Percentiles rank a stretch among this genome's conserved stretches.
Evolutionary conservation across 2,797 vertebrate genomes (phyloP).

Genomic region (Capromys pilorides): DNA sequence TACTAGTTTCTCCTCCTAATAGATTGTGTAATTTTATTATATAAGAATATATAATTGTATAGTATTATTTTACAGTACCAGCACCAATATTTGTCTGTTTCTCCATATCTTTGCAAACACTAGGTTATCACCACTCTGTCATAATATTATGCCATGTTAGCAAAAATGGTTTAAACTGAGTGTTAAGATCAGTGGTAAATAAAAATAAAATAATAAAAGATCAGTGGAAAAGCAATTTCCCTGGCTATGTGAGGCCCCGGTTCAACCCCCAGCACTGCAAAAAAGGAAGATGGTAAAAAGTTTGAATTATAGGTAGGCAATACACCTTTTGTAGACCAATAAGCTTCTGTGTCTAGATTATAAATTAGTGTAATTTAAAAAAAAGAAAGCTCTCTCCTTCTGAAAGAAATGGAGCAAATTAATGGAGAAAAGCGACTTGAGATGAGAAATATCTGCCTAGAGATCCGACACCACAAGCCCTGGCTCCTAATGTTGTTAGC

Average conservation of each 20-base stretch:
- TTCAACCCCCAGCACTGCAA: not conserved
- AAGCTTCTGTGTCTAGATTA: not conserved
- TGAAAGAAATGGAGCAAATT: not conserved
- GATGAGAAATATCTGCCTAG: not conserved
- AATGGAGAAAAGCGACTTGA: not conserved
- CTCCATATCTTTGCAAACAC: not conserved
- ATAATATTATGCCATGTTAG: conserved; percentile 12
- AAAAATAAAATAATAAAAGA: too few relatives aligned
- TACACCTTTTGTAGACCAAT: not conserved
- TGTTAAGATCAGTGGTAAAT: not conserved
- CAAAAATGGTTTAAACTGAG: not conserved
- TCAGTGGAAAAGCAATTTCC: not conserved
- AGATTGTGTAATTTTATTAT: not conserved
- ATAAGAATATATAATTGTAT: too few relatives aligned
- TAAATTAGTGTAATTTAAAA: not conserved
- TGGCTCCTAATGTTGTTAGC: not conserved
- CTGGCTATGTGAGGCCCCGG: not conserved
- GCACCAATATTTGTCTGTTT: not conserved
- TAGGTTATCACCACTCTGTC: not conserved
- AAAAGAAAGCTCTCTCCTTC: not conserved
- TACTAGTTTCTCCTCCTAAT: not conserved
- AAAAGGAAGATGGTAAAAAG: not conserved
- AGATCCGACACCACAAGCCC: not conserved
- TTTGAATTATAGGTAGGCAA: not conserved
- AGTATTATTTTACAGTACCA: not conserved